These are phyloP conservation scores for Brachystomella parvula DNA, from an alignment of 1,140 invertebrate species.

Conservation along the genomic window DNA sequence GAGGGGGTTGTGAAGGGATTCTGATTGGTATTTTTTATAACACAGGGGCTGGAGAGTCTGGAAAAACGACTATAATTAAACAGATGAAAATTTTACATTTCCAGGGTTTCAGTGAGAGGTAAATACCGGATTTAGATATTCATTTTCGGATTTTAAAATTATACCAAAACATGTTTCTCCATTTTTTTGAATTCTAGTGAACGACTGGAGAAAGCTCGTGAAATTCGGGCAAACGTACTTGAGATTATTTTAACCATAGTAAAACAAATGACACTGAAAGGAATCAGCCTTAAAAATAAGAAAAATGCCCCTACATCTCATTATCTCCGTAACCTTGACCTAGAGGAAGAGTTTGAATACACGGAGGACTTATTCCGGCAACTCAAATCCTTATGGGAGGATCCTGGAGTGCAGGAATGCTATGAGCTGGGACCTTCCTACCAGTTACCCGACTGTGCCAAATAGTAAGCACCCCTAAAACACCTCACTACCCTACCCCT, in stretches of 20 bases:
- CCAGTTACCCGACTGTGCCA: conserved; percentile 51
- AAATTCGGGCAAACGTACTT: conserved; percentile 58
- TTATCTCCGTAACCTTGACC: conserved; percentile 50
- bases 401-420: conserved; percentile 50
- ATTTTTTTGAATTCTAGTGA: conserved; percentile 49
- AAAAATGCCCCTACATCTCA: conserved; percentile 47
- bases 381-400: conserved; percentile 54
- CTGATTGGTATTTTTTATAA: background rate
- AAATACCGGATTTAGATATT: conserved; percentile 39
- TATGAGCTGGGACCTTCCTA: conserved; percentile 49
- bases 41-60: conserved; percentile 52
- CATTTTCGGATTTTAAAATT: conserved; percentile 37
- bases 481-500: background rate
- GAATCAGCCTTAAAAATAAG: conserved; percentile 46
- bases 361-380: conserved; percentile 59
- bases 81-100: conserved; percentile 74
- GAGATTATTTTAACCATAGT: conserved; percentile 58
- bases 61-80: conserved; percentile 71
- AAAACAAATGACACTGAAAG: conserved; percentile 49
- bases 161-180: background rate
- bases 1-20: too few relatives aligned
- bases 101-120: conserved; percentile 57
- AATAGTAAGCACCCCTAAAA: conserved; percentile 47
- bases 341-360: conserved; percentile 41
- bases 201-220: conserved; percentile 51